These are phyloP conservation scores for Drosophila bocki DNA, from an alignment of 1,140 invertebrate genomes.

Conservation along the genomic window DNA sequence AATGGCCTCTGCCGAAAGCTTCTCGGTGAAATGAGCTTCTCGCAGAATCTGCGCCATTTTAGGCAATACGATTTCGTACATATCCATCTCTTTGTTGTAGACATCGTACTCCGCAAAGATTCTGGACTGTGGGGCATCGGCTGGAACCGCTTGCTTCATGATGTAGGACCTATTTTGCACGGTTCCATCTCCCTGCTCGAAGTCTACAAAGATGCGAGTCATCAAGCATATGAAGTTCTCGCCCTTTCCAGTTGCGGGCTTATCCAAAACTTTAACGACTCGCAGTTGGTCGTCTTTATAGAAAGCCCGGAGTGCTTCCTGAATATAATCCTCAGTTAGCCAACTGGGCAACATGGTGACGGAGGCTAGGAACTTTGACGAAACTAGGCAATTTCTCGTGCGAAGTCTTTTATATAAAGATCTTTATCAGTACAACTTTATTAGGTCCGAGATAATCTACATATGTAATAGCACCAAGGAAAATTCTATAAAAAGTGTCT, in stretches of 20 bases:
- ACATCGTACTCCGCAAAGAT: slow-evolving; percentile 54
- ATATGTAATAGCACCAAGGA: background rate
- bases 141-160: slow-evolving; percentile 46
- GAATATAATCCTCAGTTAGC: slow-evolving; percentile 63
- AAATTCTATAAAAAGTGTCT: background rate
- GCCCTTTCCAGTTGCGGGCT: slow-evolving; percentile 57
- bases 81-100: slow-evolving; percentile 63
- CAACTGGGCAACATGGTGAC: slow-evolving; percentile 42
- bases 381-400: slow-evolving; percentile 3
- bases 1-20: slow-evolving; percentile 59
- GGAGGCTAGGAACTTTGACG: background rate
- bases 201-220: slow-evolving; percentile 61
- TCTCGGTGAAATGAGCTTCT: slow-evolving; percentile 46
- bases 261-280: slow-evolving; percentile 44
- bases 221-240: slow-evolving; percentile 71
- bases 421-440: slow-evolving; percentile 23
- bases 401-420: slow-evolving; percentile 16
- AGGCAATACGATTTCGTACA: slow-evolving; percentile 68
- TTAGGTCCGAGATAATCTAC: background rate
- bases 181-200: background rate
- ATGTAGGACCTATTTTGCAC: slow-evolving; percentile 40
- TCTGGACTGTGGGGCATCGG: slow-evolving; percentile 32
- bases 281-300: slow-evolving; percentile 46
- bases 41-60: slow-evolving; percentile 44
- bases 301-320: slow-evolving; percentile 33